These are phyloP conservation scores for Heliconius charithonia DNA, from an alignment of 2,888 invertebrate species.

Conservation along the genomic window DNA sequence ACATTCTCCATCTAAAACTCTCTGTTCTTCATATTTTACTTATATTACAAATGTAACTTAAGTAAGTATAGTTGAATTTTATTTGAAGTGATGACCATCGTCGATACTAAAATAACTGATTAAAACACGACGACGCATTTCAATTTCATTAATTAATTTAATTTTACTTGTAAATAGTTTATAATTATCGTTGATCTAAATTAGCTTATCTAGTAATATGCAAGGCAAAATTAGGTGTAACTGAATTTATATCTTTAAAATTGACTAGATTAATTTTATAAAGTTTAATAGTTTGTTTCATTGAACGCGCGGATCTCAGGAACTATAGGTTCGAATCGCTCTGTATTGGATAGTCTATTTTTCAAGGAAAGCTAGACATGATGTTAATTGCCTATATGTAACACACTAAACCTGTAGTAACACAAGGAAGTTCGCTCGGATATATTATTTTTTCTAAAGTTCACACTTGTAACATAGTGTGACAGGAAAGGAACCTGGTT, in stretches of 20 bases:
- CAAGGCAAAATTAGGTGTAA: not conserved
- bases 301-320: not conserved
- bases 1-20: no score
- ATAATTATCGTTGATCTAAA: not conserved
- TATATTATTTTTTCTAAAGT: no score
- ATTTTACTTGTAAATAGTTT: conserved; percentile 2
- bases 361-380: not conserved
- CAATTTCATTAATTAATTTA: not conserved
- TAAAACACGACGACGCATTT: not conserved
- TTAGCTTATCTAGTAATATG: not conserved
- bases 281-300: not conserved
- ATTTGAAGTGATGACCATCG: not conserved
- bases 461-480: no score
- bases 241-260: not conserved
- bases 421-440: no score
- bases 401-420: not conserved
- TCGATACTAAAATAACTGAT: not conserved
- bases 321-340: not conserved
- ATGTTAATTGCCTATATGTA: not conserved
- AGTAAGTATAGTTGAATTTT: no score
- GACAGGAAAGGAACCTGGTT: no score
- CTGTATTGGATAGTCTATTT: not conserved
- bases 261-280: no score
- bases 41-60: no score
- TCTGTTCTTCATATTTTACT: no score